Conservation (phyloP, 2,888 invertebrate species). For the Cremastobaeus sp. region DNA sequence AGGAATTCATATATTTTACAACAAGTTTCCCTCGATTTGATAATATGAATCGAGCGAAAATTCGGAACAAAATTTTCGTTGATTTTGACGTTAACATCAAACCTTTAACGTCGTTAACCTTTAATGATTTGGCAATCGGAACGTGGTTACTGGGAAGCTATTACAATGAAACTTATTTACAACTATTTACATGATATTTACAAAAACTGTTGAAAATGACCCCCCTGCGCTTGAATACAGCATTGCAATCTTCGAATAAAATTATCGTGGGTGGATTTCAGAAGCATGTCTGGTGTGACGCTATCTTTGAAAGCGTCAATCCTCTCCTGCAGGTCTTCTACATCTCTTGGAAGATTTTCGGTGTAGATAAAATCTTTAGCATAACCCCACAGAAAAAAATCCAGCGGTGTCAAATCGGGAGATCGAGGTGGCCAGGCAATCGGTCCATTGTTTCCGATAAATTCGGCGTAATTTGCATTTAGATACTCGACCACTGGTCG, state of each 20-base stretch:
- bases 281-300: not conserved
- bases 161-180: no score
- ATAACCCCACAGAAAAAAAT: constrained; percentile 23
- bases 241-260: not conserved
- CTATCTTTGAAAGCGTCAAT: not conserved
- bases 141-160: no score
- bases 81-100: no score
- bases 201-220: constrained; percentile 2
- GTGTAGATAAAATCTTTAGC: constrained; percentile 1
- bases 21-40: no score
- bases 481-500: not conserved
- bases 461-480: not conserved
- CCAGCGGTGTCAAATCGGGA: constrained; percentile 11
- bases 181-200: no score
- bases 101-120: no score
- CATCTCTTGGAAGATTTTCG: not conserved
- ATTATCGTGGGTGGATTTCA: constrained; percentile 2
- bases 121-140: no score
- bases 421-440: constrained; percentile 19
- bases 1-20: no score
- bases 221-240: not conserved
- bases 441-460: not conserved
- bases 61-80: no score
- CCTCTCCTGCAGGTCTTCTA: not conserved
- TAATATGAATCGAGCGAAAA: no score